Percentiles rank a stretch among this genome's conserved stretches.
Evolutionary conservation across 2,113 vertebrate species (phyloP).

Genomic region (Lonchura striata): DNA sequence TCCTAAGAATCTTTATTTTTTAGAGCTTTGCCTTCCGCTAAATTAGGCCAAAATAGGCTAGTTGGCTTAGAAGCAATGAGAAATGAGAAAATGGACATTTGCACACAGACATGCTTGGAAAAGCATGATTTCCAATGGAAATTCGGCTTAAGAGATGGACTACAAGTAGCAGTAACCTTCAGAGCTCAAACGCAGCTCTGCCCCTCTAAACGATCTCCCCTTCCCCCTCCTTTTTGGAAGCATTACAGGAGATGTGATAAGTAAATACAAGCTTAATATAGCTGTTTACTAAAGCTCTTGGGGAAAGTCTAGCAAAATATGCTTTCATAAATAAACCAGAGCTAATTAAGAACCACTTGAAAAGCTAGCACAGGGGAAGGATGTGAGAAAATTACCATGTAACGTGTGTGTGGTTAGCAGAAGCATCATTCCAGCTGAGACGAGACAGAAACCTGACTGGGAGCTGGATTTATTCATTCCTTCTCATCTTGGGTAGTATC

Average conservation of each 20-base stretch:
- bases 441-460: background rate
- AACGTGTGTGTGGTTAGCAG: background rate
- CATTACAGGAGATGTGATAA: background rate
- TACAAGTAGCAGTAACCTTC: background rate
- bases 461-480: background rate
- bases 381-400: conserved; percentile 1
- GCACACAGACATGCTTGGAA: background rate
- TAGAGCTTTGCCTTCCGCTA: background rate
- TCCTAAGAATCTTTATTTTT: background rate
- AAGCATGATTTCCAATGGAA: background rate
- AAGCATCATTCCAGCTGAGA: background rate
- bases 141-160: background rate
- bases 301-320: conserved; percentile 37
- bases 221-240: background rate
- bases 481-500: background rate
- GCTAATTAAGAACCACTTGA: conserved; percentile 55
- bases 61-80: background rate
- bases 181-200: background rate
- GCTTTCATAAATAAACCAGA: conserved; percentile 52
- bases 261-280: conserved; percentile 2
- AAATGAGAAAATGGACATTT: background rate
- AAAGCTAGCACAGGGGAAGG: conserved; percentile 21
- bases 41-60: background rate
- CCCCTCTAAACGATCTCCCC: background rate
- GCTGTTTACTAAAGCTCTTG: conserved; percentile 20